Evolutionary conservation across 2,113 vertebrate species (phyloP).

Genomic region (Anas platyrhynchos): DNA sequence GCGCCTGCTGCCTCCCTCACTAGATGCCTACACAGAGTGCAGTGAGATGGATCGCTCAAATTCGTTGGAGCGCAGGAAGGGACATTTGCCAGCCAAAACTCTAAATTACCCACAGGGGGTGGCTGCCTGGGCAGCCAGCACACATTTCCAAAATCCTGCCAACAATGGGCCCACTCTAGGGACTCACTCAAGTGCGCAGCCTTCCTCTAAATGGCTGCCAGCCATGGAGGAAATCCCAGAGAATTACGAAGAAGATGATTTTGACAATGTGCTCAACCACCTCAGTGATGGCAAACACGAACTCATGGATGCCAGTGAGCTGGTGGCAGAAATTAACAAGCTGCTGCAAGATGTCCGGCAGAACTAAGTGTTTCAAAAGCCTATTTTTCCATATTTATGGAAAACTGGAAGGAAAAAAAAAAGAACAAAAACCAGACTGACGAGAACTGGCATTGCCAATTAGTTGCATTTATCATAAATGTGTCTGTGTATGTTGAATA

Average conservation of each 20-base stretch:
- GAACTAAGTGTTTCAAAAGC: slow-evolving; percentile 78
- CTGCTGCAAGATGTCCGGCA: slow-evolving; percentile 95
- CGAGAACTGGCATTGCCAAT: slow-evolving; percentile 85
- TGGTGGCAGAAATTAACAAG: slow-evolving; percentile 98
- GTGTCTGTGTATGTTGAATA: slow-evolving; percentile 99
- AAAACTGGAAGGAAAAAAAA: slow-evolving; percentile 39
- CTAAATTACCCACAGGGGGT: slow-evolving; percentile 89
- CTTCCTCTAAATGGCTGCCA: slow-evolving; percentile 93
- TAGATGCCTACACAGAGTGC: slow-evolving; percentile 86
- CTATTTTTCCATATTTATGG: slow-evolving; percentile 76
- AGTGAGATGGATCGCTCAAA: slow-evolving; percentile 79
- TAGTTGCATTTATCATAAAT: slow-evolving; percentile 96
- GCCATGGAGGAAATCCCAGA: slow-evolving; percentile 99
- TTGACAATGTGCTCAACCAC: slow-evolving; percentile 93
- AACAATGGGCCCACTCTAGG: slow-evolving; percentile 79
- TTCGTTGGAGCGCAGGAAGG: slow-evolving; percentile 90
- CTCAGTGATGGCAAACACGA: slow-evolving; percentile 94
- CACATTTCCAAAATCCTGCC: slow-evolving; percentile 94
- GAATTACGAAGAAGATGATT: slow-evolving; percentile 97
- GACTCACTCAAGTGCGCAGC: slow-evolving; percentile 84
- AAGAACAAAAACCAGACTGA: slow-evolving; percentile 42
- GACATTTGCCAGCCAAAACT: slow-evolving; percentile 86
- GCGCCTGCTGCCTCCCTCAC: slow-evolving; percentile 88
- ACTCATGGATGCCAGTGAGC: slow-evolving; percentile 96
- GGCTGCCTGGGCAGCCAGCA: slow-evolving; percentile 95